These are phyloP conservation scores for Cuniculus paca DNA, from an alignment of 2,797 vertebrate species.

Conservation along the genomic window DNA sequence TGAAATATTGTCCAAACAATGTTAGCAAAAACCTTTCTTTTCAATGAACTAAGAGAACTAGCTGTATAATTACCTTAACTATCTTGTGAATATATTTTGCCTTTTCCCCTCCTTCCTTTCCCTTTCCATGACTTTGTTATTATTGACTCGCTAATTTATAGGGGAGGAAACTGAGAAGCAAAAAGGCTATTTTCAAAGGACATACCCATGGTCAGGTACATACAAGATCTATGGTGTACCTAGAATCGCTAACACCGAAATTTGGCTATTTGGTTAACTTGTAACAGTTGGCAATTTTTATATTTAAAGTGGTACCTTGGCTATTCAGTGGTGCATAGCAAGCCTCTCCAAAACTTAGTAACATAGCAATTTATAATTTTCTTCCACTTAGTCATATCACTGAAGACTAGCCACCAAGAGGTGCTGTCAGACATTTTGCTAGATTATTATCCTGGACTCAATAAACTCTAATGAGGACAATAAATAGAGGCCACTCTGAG, in stretches of 20 bases:
- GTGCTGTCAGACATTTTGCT: not conserved
- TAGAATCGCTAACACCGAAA: not conserved
- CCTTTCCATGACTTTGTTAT: not conserved
- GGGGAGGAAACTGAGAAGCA: not conserved
- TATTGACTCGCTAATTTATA: not conserved
- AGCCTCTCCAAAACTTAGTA: not conserved
- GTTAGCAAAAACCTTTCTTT: too few relatives aligned
- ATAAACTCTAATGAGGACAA: not conserved
- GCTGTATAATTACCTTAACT: not conserved
- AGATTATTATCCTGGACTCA: not conserved
- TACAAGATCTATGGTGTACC: not conserved
- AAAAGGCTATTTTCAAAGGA: not conserved
- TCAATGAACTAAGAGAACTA: not conserved
- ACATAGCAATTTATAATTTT: not conserved
- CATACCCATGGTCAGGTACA: not conserved
- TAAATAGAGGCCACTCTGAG: not conserved
- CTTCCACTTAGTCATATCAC: not conserved
- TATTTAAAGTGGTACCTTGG: not conserved
- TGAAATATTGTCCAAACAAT: too few relatives aligned
- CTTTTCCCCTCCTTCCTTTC: not conserved
- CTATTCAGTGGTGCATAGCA: not conserved
- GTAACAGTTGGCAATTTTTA: not conserved
- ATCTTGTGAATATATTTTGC: not conserved
- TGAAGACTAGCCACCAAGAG: not conserved
- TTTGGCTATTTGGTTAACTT: not conserved